phyloP scores from a whole-genome alignment of 2,888 invertebrate species.

The Chalcis sispes region DNA sequence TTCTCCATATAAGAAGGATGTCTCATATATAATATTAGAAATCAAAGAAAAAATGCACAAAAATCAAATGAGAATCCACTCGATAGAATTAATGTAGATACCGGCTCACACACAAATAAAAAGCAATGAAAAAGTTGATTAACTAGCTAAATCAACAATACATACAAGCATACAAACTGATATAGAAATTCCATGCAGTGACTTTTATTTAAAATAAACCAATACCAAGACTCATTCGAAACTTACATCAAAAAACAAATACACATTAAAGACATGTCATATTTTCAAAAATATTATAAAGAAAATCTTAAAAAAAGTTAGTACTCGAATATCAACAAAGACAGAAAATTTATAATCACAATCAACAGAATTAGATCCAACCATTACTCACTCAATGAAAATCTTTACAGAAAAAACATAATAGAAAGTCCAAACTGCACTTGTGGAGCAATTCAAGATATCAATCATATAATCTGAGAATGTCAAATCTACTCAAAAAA shows the following conservation, averaged over 20 bases:
- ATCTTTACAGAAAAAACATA: constrained; percentile 25
- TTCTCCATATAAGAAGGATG: background rate
- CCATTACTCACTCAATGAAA: constrained; percentile 7
- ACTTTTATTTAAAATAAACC: no score
- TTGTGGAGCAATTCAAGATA: constrained; percentile 1
- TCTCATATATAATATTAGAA: background rate
- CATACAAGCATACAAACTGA: no score
- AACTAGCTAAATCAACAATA: background rate
- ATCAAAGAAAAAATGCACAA: background rate
- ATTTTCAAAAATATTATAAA: no score
- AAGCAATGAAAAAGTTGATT: background rate
- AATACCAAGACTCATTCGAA: no score
- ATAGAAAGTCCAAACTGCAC: background rate
- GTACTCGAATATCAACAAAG: background rate
- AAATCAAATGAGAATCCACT: no score
- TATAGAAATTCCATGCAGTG: no score
- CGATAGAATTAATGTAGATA: background rate
- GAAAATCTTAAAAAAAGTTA: no score
- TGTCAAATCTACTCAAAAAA: constrained; percentile 3
- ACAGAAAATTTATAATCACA: background rate
- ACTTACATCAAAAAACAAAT: no score
- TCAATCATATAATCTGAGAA: constrained; percentile 4
- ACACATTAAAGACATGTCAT: no score
- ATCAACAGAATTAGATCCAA: constrained; percentile 28
- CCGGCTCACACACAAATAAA: background rate